A percentile compares a stretch with the other conserved stretches of the same genome.
phyloP scores from a whole-genome alignment of 2,888 invertebrate genomes.

The Drosophila birchii region DNA sequence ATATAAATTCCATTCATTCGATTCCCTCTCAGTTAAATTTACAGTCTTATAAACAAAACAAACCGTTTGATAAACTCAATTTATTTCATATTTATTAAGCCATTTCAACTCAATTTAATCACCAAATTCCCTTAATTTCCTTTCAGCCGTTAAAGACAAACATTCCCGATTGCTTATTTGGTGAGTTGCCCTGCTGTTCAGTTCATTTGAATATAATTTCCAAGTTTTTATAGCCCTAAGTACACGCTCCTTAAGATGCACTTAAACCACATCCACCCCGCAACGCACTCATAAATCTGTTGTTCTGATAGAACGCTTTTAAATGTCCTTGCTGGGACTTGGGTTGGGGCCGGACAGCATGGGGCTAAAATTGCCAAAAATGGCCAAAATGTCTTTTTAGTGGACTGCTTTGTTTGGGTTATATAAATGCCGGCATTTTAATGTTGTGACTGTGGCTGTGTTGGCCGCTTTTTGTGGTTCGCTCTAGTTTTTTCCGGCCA shows the following conservation, averaged over 20 bases:
- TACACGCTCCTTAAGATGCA: conserved; percentile 23
- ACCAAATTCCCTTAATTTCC: conserved; percentile 1
- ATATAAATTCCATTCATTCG: background rate
- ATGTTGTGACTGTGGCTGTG: conserved; percentile 38
- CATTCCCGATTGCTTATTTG: conserved; percentile 25
- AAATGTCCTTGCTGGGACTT: conserved; percentile 6
- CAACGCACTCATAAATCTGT: conserved; percentile 26
- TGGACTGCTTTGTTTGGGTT: conserved; percentile 48
- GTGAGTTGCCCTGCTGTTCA: conserved; percentile 19
- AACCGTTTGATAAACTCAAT: background rate
- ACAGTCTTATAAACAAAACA: background rate
- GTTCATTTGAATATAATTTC: conserved; percentile 25
- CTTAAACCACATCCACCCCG: conserved; percentile 5
- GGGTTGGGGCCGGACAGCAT: background rate
- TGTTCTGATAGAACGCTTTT: conserved; percentile 2
- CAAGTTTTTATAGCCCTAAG: conserved; percentile 35
- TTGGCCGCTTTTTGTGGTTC: conserved; percentile 1
- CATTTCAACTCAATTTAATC: conserved; percentile 2
- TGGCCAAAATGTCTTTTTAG: conserved; percentile 55
- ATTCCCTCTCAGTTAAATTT: background rate
- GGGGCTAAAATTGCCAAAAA: conserved; percentile 6
- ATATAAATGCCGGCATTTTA: conserved; percentile 55
- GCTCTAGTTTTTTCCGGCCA: conserved; percentile 25
- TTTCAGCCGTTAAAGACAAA: conserved; percentile 30
- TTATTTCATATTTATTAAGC: background rate